Evolutionary conservation across 2,888 invertebrate species (phyloP).

Genomic region (Habroteleia sp.): DNA sequence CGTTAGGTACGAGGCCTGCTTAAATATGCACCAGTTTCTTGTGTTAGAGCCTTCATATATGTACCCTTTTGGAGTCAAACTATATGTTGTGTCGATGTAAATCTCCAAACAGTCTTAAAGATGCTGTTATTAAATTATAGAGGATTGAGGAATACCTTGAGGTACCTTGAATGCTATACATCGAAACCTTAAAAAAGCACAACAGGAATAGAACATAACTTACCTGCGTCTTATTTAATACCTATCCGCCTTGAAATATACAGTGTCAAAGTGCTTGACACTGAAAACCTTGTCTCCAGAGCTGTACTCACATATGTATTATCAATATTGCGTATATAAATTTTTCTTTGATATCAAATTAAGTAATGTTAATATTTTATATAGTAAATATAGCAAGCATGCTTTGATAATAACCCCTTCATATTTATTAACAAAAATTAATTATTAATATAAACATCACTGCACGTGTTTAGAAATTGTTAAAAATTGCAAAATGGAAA

Average conservation of each 20-base stretch:
- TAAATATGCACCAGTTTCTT: conserved; percentile 60
- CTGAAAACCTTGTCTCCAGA: conserved; percentile 50
- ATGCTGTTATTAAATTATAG: conserved; percentile 77
- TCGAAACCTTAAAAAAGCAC: conserved; percentile 74
- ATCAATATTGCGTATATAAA: no score
- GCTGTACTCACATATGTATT: conserved; percentile 17
- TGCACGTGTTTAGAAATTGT: no score
- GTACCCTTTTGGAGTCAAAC: conserved; percentile 67
- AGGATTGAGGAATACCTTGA: conserved; percentile 79
- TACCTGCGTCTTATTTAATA: conserved; percentile 63
- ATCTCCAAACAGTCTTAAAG: conserved; percentile 80
- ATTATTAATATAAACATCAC: no score
- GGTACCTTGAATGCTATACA: conserved; percentile 73
- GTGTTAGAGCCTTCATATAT: conserved; percentile 69
- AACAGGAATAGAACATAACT: conserved; percentile 70
- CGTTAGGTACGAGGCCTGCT: conserved; percentile 65
- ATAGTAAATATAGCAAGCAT: no score
- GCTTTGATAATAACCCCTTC: no score
- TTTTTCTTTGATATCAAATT: no score
- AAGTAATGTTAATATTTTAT: no score
- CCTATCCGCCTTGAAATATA: conserved; percentile 62
- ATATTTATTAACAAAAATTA: no score
- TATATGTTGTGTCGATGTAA: conserved; percentile 71
- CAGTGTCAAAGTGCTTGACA: conserved; percentile 65
- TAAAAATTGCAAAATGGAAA: no score